phyloP scores from a whole-genome alignment of 2,113 vertebrate genomes.

The Dipodomys merriami region DNA sequence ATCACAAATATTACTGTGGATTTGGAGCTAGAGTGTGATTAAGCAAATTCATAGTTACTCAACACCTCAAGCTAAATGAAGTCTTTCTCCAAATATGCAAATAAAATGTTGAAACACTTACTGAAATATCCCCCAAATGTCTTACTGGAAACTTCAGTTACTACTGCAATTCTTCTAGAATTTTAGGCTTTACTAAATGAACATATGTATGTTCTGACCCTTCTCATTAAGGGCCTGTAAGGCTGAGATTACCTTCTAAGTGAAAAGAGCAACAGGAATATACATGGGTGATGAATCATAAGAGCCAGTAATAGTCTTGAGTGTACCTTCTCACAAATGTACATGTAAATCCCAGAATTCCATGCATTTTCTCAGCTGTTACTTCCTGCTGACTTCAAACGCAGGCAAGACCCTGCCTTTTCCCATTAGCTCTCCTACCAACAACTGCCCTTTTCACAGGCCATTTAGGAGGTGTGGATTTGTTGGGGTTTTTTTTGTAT shows the following conservation, averaged over 20 bases:
- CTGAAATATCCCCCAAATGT: constrained; percentile 16
- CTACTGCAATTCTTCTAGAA: not conserved
- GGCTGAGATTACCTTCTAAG: not conserved
- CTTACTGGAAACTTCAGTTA: not conserved
- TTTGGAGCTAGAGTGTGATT: not conserved
- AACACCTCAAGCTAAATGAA: constrained; percentile 26
- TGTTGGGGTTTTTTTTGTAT: not conserved
- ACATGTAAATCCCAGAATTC: not conserved
- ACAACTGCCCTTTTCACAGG: not conserved
- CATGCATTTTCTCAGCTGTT: not conserved
- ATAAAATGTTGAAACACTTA: constrained; percentile 14
- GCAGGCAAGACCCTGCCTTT: not conserved
- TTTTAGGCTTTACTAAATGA: not conserved
- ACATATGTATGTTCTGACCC: not conserved
- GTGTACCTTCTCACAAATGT: not conserved
- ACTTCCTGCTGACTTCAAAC: not conserved
- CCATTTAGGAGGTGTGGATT: not conserved
- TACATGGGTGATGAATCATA: not conserved
- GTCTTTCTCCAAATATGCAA: constrained; percentile 17
- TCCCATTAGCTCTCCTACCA: not conserved
- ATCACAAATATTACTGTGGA: not conserved
- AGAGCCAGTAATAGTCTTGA: not conserved
- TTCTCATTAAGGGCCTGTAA: not conserved
- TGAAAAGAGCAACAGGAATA: not conserved
- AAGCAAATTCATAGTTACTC: not conserved